These are phyloP conservation scores for Rhinogobio ventralis DNA, from an alignment of 2,797 vertebrate species.

Conservation along the genomic window DNA sequence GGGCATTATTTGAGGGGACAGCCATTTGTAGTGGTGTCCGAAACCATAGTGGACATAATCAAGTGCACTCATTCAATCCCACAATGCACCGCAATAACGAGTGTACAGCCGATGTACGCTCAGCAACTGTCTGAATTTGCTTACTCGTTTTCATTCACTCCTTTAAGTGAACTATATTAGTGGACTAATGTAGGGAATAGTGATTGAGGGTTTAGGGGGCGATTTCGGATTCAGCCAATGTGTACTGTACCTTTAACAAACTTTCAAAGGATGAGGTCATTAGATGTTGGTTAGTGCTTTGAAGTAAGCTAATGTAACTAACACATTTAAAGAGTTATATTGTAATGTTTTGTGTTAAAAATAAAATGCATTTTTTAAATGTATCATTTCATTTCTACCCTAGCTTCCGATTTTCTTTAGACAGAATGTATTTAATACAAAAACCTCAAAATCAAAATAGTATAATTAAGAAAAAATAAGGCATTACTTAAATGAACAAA, in stretches of 20 bases:
- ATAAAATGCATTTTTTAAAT: neutral
- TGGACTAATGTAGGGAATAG: too few relatives aligned
- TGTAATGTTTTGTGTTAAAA: neutral
- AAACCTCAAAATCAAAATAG: neutral
- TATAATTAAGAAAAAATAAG: neutral
- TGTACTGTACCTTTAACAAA: neutral
- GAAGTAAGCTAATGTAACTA: neutral
- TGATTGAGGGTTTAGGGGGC: too few relatives aligned
- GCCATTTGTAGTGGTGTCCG: too few relatives aligned
- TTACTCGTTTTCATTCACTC: too few relatives aligned
- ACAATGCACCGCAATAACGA: too few relatives aligned
- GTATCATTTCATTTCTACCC: neutral
- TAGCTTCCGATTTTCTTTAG: neutral
- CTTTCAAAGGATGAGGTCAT: neutral
- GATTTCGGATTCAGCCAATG: too few relatives aligned
- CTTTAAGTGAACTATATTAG: too few relatives aligned
- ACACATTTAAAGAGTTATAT: neutral
- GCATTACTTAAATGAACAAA: neutral
- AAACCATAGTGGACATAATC: too few relatives aligned
- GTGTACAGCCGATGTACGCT: too few relatives aligned
- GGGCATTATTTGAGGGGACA: too few relatives aligned
- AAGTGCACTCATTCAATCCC: too few relatives aligned
- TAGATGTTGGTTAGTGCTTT: neutral
- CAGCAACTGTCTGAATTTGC: too few relatives aligned
- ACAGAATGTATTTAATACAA: neutral